Conservation (phyloP, 1,140 invertebrate species). For the Drosophila sechellia region DNA sequence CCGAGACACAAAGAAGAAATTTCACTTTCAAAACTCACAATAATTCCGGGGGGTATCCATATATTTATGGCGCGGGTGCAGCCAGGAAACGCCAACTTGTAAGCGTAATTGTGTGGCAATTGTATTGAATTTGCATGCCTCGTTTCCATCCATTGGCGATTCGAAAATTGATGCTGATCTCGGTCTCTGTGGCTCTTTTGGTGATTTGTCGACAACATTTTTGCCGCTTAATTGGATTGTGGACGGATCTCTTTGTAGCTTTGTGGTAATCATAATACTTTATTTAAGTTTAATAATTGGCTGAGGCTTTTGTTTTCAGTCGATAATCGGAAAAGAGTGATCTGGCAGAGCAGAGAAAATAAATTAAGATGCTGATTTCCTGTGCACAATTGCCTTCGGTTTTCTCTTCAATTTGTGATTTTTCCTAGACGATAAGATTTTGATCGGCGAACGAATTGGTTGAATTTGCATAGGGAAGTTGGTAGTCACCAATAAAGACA, state of each 20-base stretch:
- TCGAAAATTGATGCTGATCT: conserved; percentile 36
- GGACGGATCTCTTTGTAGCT: conserved; percentile 37
- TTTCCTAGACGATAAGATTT: background rate
- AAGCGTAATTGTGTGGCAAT: conserved; percentile 45
- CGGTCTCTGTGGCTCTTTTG: conserved; percentile 27
- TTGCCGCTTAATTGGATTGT: conserved; percentile 44
- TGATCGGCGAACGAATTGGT: background rate
- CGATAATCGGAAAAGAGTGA: conserved; percentile 1
- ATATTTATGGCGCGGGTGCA: conserved; percentile 49
- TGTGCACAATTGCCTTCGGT: background rate
- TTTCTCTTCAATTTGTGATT: background rate
- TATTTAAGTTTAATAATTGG: conserved; percentile 41
- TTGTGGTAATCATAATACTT: conserved; percentile 31
- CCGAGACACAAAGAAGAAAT: conserved; percentile 41
- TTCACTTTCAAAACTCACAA: conserved; percentile 52
- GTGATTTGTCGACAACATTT: conserved; percentile 75
- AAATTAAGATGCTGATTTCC: conserved; percentile 17
- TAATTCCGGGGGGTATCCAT: conserved; percentile 41
- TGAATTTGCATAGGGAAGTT: background rate
- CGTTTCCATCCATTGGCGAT: conserved; percentile 20
- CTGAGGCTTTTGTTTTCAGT: conserved; percentile 17
- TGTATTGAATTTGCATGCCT: conserved; percentile 44
- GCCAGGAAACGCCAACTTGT: conserved; percentile 38
- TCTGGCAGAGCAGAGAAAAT: background rate
- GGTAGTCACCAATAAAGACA: too few species aligned